Evolutionary conservation across 2,797 vertebrate species (phyloP).

Genomic region (Gadopsis bispinosus): DNA sequence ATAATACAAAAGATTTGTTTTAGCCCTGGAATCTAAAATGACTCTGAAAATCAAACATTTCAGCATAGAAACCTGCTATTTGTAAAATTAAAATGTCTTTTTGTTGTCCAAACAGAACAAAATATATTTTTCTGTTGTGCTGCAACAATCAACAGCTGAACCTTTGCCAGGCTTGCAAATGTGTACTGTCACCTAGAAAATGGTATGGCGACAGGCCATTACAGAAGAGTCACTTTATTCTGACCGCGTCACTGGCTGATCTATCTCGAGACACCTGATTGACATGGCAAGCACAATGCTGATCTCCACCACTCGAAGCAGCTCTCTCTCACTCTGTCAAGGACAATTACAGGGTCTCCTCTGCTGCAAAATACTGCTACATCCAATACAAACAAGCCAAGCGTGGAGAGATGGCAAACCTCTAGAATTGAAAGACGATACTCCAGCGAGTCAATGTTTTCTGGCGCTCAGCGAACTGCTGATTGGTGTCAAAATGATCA

Average conservation of each 20-base stretch:
- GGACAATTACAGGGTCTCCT: conserved; percentile 72
- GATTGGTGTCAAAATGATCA: conserved; percentile 51
- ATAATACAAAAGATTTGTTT: background rate
- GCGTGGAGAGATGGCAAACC: conserved; percentile 40
- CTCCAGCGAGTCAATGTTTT: conserved; percentile 43
- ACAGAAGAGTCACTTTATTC: conserved; percentile 76
- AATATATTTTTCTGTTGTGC: conserved; percentile 24
- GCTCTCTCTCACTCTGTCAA: conserved; percentile 71
- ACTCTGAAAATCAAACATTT: background rate
- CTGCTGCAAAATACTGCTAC: conserved; percentile 58
- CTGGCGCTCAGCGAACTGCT: conserved; percentile 34
- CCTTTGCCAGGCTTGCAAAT: conserved; percentile 54
- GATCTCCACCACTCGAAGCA: conserved; percentile 62
- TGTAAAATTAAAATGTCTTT: background rate
- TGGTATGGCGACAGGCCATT: conserved; percentile 76
- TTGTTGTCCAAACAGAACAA: background rate
- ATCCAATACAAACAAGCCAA: conserved; percentile 66
- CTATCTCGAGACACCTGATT: conserved; percentile 64
- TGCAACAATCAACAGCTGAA: conserved; percentile 46
- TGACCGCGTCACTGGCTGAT: conserved; percentile 61
- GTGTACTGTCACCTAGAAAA: conserved; percentile 75
- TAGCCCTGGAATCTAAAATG: background rate
- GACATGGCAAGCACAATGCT: conserved; percentile 63
- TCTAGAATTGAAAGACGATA: conserved; percentile 26
- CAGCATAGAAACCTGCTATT: background rate